phyloP scores from a whole-genome alignment of 2,113 vertebrate species.

The Pterocles burchelli region DNA sequence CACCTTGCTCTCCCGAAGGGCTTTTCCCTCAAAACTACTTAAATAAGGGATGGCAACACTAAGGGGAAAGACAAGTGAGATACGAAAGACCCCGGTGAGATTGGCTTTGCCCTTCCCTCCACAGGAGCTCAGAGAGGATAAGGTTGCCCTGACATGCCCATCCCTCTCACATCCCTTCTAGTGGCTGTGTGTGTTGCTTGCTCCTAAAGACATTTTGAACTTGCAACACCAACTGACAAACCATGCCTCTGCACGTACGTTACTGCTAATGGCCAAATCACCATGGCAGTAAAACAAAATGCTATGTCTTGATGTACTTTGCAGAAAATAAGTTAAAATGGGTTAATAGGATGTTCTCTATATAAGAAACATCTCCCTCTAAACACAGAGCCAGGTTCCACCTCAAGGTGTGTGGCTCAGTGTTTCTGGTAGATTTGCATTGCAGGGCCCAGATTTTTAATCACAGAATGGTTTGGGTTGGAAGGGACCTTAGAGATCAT shows the following conservation, averaged over 20 bases:
- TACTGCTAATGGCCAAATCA: neutral
- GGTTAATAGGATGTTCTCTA: neutral
- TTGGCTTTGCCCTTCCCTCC: neutral
- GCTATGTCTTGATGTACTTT: neutral
- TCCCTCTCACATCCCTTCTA: neutral
- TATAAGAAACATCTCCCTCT: neutral
- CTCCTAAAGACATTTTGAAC: neutral
- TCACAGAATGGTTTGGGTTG: too few relatives aligned
- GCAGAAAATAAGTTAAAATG: neutral
- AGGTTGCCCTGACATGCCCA: neutral
- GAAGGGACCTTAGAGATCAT: too few relatives aligned
- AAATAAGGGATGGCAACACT: neutral
- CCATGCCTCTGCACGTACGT: fast-evolving
- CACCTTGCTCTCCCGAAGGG: neutral
- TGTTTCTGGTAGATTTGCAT: neutral
- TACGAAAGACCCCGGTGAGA: neutral
- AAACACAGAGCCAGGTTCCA: neutral
- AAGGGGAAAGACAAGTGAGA: neutral
- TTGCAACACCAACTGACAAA: neutral
- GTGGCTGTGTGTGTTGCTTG: fast-evolving
- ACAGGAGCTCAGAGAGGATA: neutral
- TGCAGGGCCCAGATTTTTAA: neutral
- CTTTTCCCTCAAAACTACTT: neutral
- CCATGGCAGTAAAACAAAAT: neutral
- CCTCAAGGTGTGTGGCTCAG: neutral